phyloP scores from a whole-genome alignment of 2,113 vertebrate genomes.

The Sarotherodon lohbergeri region DNA sequence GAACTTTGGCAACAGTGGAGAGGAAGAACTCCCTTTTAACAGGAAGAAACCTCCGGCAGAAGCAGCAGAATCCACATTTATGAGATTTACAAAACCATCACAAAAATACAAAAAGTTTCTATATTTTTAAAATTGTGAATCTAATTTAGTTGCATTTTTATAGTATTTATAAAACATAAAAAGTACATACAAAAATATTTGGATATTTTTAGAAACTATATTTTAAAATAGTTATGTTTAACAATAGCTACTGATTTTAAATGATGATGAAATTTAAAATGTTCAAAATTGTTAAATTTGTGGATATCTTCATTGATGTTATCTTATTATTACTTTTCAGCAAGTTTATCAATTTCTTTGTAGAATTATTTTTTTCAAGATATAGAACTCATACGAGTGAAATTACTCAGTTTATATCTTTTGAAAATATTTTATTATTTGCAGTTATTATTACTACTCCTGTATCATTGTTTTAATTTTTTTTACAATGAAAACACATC shows the following conservation, averaged over 20 bases:
- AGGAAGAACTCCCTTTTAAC: neutral
- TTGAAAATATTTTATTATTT: accelerated
- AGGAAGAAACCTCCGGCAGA: neutral
- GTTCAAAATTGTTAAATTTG: neutral
- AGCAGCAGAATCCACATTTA: neutral
- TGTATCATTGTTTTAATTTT: neutral
- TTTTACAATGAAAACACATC: neutral
- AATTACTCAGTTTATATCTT: neutral
- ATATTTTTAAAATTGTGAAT: neutral
- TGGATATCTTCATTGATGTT: neutral
- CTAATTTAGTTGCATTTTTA: neutral
- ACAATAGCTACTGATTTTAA: accelerated
- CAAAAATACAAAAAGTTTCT: neutral
- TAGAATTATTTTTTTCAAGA: neutral
- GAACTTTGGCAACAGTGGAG: neutral
- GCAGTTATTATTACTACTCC: neutral
- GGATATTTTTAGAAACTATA: neutral
- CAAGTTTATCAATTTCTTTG: neutral
- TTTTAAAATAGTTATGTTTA: accelerated
- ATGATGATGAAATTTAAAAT: neutral
- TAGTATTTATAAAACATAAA: neutral
- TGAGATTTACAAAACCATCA: neutral
- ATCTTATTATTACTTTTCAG: neutral
- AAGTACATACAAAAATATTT: neutral
- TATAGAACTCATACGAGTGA: neutral